Evolutionary conservation across 2,888 invertebrate genomes (phyloP).

Genomic region (Cremastinae sp.): DNA sequence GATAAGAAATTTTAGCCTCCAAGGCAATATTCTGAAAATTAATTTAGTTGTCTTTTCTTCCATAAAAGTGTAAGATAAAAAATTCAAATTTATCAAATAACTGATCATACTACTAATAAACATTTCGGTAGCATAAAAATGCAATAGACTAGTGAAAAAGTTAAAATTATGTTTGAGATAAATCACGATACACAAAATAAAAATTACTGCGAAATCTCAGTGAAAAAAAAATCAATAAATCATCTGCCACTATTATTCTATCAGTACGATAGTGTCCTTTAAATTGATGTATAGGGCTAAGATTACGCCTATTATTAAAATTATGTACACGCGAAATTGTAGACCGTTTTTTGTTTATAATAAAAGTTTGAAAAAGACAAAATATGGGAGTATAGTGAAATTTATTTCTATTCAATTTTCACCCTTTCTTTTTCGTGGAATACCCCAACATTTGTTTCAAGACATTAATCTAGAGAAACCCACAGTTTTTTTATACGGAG

Average conservation of each 20-base stretch:
- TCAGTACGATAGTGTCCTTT: neutral
- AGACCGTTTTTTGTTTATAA: slow-evolving; percentile 50
- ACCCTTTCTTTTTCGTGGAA: slow-evolving; percentile 4
- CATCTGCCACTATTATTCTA: no score
- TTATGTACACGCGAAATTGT: slow-evolving; percentile 44
- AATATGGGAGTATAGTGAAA: slow-evolving; percentile 4
- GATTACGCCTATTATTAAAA: slow-evolving; percentile 26
- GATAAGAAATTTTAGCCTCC: neutral
- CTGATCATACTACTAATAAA: no score
- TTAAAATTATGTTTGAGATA: no score
- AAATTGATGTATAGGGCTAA: slow-evolving; percentile 14
- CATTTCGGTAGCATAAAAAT: no score
- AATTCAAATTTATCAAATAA: no score
- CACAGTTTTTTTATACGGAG: slow-evolving; percentile 64
- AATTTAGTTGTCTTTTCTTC: neutral
- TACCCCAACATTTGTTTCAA: no score
- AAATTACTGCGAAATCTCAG: no score
- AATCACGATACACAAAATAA: no score
- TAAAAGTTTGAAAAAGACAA: slow-evolving; percentile 45
- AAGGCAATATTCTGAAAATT: no score
- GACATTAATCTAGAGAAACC: neutral
- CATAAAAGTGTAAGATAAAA: no score
- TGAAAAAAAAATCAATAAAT: no score
- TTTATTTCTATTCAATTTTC: neutral
- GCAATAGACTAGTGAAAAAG: no score